A percentile compares a stretch with the other conserved stretches of the same genome.
phyloP scores from a whole-genome alignment of 2,113 vertebrate species.

The Mungos mungo region DNA sequence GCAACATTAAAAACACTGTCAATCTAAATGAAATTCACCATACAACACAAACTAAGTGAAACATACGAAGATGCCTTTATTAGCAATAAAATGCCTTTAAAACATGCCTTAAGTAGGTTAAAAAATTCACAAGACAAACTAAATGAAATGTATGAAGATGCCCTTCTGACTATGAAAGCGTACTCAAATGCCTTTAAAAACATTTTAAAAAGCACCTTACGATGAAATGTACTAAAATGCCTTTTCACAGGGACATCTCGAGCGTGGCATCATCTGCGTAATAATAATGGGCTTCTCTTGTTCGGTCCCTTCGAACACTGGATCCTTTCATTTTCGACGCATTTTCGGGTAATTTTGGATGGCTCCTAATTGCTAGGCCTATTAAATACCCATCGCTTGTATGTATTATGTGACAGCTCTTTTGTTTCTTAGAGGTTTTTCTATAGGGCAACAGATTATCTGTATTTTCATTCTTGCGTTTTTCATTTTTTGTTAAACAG shows the following conservation, averaged over 20 bases:
- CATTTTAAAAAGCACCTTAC: not conserved
- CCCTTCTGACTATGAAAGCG: not conserved
- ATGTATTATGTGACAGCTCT: slow-evolving; percentile 21
- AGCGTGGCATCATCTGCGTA: not conserved
- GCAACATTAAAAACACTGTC: not conserved
- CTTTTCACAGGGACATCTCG: slow-evolving; percentile 53
- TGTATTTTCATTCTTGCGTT: not conserved
- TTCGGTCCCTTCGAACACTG: not conserved
- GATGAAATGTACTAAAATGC: not conserved
- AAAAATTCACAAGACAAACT: not conserved
- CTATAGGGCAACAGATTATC: not conserved
- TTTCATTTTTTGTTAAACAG: slow-evolving; percentile 25
- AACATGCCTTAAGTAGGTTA: not conserved
- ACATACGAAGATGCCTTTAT: not conserved
- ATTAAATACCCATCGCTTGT: slow-evolving; percentile 61
- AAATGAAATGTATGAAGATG: slow-evolving; percentile 37
- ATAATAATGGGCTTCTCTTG: slow-evolving; percentile 27
- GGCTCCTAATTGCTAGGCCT: slow-evolving; percentile 76
- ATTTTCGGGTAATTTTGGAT: slow-evolving; percentile 56
- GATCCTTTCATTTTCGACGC: slow-evolving; percentile 43
- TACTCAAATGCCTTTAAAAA: slow-evolving; percentile 10
- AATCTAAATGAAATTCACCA: not conserved
- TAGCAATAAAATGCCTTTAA: slow-evolving; percentile 6
- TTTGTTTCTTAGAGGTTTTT: slow-evolving; percentile 59
- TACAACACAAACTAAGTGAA: not conserved